Evolutionary conservation across 2,888 invertebrate genomes (phyloP), one percentile per base, ranked within the genome.

Genomic region (Polyommatus iphigenia): DNA sequence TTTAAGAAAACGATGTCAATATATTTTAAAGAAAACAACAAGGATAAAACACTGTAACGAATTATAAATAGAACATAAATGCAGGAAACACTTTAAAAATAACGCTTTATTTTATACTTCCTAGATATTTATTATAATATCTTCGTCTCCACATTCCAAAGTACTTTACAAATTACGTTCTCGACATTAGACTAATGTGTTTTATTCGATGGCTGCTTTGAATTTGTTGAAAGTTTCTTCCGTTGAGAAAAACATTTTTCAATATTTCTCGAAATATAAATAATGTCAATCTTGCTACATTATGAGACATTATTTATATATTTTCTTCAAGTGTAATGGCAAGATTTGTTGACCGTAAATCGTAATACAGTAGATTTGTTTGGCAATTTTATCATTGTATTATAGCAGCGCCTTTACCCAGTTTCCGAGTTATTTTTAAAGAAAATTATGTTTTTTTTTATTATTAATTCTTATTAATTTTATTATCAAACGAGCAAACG

Each of bases 11-110:
- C n/a, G n/a, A n/a, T n/a, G n/a, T n/a, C n/a, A n/a, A n/a, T n/a
- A n/a, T n/a, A n/a, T n/a, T 6, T 36, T 36, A 36, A 36, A 7
- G 13, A 50, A 50, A 50, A 50, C 13, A 1, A 29, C 1, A 6
- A 67, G 10, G 20, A 29, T 29, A 8, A 13, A n/a, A n/a, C n/a
- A 15, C 15, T 29, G 2, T 67, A 4, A 67, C 67, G 3, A 67
- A 15, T 67, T 67, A 67, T 29, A 67, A 67, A 67, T 67, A 67
- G 18, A 67, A 67, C 5, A 29, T 3, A 24, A 67, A 67, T 32
- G 29, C 67, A 67, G 67, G 67, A 67, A 67, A 67, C 67, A 18
- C 15, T 67, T 29, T 67, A 67, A 67, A 67, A 67, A 29, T 29
- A 62, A 67, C 13, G 18, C 4, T 15, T 67, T 67, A 67, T 67